Base-by-base conservation (phyloP, 2,113 vertebrate species). In the Bujurquina vittata region DNA sequence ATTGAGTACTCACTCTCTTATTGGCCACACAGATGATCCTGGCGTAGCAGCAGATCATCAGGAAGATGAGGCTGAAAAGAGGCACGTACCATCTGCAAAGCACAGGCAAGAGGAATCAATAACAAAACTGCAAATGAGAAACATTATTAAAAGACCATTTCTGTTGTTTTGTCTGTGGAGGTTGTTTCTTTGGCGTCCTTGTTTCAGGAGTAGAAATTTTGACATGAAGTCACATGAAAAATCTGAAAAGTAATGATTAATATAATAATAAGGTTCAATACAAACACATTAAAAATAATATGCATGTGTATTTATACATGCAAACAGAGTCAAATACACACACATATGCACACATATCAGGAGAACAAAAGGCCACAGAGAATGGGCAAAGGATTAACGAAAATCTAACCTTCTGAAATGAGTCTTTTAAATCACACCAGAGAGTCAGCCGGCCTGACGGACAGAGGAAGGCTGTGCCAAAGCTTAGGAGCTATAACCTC, bases 11-110 rank as follows among this genome's bases (percentile, higher is more conserved):
- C 88, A 97, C 95, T 94, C 95, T 95, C 79, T 93, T 52, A 80
- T 96, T 96, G 93, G 96, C 95, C 94, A 97, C 95, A 63, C 91
- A 97, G 92, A 96, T 96, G 91, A 97, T 96, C 87, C 95, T 93
- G 85, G 91, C 93, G 57, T 96, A 95, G 94, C 96, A 96, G 92
- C 94, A 94, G 91, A 95, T 96, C 95, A 96, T 97, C 91, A 95
- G 91, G 91, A 96, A 94, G 94, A 97, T 96, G 90, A 97, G 95
- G 89, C 90, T 94, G 93, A 96, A 96, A 87, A 97, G 94, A 54
- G 95, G 96, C 89, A 96, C 91, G 86, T 94, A 90, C 95, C 75
- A 91, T 97, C 96, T 97, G 92, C 81, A 90, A 72, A 86, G 37
- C 54, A 89, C 65, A 90, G 20, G 82, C 46, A 62, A 20, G 4